Evolutionary conservation across 2,888 invertebrate species (phyloP).

Genomic region (Calliscelio sp.): DNA sequence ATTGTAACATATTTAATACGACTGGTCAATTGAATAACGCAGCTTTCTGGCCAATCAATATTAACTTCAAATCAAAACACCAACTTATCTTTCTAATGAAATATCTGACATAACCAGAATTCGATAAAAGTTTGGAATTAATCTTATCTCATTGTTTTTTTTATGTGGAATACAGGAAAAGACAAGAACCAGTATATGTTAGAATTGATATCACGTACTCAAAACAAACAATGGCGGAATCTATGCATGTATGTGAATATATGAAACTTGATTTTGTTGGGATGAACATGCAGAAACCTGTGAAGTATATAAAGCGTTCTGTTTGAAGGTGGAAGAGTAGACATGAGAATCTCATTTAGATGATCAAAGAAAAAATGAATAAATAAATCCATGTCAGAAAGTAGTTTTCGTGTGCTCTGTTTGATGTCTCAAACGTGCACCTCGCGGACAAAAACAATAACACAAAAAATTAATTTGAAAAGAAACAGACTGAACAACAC

Average conservation of each 20-base stretch:
- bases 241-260: background rate
- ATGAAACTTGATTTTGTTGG: conserved; percentile 3
- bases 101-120: background rate
- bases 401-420: no score
- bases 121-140: conserved; percentile 10
- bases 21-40: no score
- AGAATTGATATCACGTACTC: background rate
- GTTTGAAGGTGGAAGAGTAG: conserved; percentile 5
- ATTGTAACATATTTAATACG: no score
- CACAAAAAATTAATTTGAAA: no score
- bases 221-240: conserved; percentile 4
- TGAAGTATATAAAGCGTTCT: conserved; percentile 1
- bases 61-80: background rate
- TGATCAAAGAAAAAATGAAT: conserved; percentile 5
- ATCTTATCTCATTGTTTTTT: background rate
- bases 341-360: background rate
- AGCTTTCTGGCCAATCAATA: background rate
- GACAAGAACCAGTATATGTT: background rate
- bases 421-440: no score
- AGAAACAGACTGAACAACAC: no score
- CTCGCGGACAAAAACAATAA: no score
- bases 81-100: conserved; percentile 16
- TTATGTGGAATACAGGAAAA: conserved; percentile 8
- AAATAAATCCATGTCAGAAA: background rate
- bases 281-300: conserved; percentile 2